Evolutionary conservation across 2,888 invertebrate genomes (phyloP), one percentile per base, ranked within the genome.

Genomic region (Tenthredo notha): DNA sequence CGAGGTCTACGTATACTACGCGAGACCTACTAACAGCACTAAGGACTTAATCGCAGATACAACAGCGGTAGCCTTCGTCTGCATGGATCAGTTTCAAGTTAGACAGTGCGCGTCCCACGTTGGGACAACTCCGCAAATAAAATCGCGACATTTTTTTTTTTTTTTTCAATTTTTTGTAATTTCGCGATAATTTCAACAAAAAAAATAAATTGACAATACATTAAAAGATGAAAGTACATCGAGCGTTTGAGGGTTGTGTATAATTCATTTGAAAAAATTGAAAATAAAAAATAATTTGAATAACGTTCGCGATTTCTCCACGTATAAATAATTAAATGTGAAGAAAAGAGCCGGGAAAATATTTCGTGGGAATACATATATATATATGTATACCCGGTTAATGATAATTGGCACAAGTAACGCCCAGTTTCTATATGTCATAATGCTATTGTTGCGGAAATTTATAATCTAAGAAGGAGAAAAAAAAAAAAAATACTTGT

Each of bases 21-120:
- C 67, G 67, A 67, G 67, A 67, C 67, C 72, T 43, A 77, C 77
- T 50, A 77, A 33, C 77, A 77, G 33, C 50, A 50, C 50, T 77
- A 61, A 61, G 80, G 80, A 80, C 61, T 61, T 61, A 37, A 80
- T 80, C 61, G 80, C 58, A 61, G 29, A 58, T 61, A 58, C 77
- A 61, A 58, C 33, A 80, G 61, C 40, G 80, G 61, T 77, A 77
- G 77, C 77, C 77, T 50, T 54, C 77, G 50, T 54, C n/a, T 54
- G 9, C 18, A 54, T 29, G 54, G 50, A 54, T 77, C 77, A 77
- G 77, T 77, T 77, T 47, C 47, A 15, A 29, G 50, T 50, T 29
- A 77, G 77, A 47, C 77, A 21, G 18, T 33, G 77, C 33, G 54
- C 12, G 37, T 37, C 50, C 7, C 18, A 25, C 77, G 50, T 29